Conservation (phyloP, 2,113 vertebrate genomes). For the Anhinga rufa region DNA sequence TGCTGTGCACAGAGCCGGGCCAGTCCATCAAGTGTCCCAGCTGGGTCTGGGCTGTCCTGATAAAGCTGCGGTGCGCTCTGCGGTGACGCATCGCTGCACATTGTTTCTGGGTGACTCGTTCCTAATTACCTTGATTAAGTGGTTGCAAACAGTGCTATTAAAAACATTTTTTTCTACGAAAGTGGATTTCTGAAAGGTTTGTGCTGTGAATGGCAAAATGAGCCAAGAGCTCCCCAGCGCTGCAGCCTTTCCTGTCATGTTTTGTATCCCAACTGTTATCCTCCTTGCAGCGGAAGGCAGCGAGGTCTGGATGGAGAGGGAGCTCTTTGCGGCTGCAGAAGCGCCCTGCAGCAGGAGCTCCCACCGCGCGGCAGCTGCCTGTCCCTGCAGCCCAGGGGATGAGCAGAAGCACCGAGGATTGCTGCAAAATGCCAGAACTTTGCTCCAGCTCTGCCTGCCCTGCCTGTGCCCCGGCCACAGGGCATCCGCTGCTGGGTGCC, state of each 20-base stretch:
- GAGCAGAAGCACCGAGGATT: neutral
- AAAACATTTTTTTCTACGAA: constrained; percentile 30
- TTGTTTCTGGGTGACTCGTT: constrained; percentile 66
- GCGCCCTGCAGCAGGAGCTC: neutral
- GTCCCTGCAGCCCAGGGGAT: fast-evolving
- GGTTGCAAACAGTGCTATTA: constrained; percentile 58
- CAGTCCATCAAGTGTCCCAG: constrained; percentile 14
- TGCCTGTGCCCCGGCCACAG: fast-evolving
- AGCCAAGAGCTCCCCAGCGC: neutral
- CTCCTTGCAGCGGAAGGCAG: neutral
- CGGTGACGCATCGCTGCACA: constrained; percentile 8
- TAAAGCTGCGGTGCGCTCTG: constrained; percentile 17
- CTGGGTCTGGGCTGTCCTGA: constrained; percentile 44
- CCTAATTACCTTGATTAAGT: constrained; percentile 69
- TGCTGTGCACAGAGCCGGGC: neutral
- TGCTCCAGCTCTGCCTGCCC: neutral
- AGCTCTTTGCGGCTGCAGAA: neutral
- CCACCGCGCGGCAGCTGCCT: fast-evolving
- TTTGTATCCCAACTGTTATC: neutral
- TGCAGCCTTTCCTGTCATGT: neutral
- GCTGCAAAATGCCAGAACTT: neutral
- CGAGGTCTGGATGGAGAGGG: neutral
- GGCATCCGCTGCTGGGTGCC: neutral
- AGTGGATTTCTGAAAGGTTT: constrained; percentile 47
- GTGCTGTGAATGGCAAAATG: constrained; percentile 16